These are phyloP conservation scores for Solenopsis fugax DNA, from an alignment of 1,140 invertebrate species.

Conservation along the genomic window DNA sequence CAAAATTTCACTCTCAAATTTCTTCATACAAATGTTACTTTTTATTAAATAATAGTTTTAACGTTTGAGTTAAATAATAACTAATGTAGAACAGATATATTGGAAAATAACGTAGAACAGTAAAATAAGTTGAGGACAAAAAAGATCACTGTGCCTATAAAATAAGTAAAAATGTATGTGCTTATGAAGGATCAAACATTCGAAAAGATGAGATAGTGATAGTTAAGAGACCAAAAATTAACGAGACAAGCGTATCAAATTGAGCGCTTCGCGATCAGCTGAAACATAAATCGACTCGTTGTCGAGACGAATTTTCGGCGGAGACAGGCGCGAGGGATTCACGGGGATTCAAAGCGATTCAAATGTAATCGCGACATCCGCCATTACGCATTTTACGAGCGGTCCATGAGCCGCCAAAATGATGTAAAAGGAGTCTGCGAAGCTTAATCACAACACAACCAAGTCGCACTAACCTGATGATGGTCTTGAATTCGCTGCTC, in stretches of 20 bases:
- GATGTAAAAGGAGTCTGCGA: not conserved
- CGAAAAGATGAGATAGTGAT: not conserved
- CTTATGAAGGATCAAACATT: no score
- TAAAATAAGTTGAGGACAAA: no score
- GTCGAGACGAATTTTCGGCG: not conserved
- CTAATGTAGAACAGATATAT: no score
- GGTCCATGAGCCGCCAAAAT: not conserved
- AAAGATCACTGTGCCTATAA: no score
- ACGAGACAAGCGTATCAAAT: not conserved
- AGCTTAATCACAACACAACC: not conserved
- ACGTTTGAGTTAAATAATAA: no score
- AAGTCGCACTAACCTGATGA: not conserved
- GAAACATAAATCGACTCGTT: not conserved
- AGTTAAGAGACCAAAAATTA: not conserved
- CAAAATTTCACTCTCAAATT: no score
- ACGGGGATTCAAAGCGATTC: not conserved
- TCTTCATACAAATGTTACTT: no score
- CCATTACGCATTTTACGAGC: not conserved
- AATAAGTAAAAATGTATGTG: no score
- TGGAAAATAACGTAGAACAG: no score
- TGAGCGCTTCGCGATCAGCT: not conserved
- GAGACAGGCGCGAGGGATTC: not conserved
- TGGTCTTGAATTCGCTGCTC: not conserved
- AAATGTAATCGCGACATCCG: not conserved
- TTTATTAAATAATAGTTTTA: no score